Evolutionary conservation across 2,888 invertebrate species (phyloP).

Genomic region (Bugula neritina): DNA sequence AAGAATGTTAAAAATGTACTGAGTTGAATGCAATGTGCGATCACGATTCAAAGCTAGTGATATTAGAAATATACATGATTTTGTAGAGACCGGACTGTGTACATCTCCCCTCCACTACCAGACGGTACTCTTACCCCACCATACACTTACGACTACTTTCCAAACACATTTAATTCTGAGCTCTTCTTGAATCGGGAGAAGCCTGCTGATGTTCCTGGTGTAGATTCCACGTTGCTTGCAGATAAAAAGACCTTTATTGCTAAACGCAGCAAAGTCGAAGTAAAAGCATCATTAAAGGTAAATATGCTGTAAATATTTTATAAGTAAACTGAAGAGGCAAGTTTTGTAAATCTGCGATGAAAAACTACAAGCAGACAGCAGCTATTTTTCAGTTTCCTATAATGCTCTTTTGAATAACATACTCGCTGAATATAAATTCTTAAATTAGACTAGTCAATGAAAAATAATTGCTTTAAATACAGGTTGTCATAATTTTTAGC

Average conservation of each 20-base stretch:
- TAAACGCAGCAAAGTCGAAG: constrained; percentile 87
- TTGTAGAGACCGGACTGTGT: constrained; percentile 75
- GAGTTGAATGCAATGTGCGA: no score
- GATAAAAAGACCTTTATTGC: constrained; percentile 72
- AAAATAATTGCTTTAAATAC: no score
- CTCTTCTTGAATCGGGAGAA: constrained; percentile 10
- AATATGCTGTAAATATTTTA: neutral
- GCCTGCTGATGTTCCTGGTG: constrained; percentile 40
- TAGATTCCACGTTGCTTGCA: neutral
- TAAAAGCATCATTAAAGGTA: constrained; percentile 79
- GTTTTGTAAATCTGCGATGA: no score
- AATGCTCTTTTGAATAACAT: no score
- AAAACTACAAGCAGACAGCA: no score
- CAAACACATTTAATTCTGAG: neutral
- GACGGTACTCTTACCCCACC: constrained; percentile 27
- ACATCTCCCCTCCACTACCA: constrained; percentile 86
- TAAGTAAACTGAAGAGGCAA: no score
- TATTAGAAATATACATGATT: constrained; percentile 59
- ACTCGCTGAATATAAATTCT: no score
- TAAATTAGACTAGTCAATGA: no score
- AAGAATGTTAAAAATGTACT: no score
- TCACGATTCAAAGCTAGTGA: neutral
- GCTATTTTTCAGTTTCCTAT: no score
- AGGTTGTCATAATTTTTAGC: no score
- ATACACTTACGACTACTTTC: neutral